Evolutionary conservation across 2,113 vertebrate species (phyloP), one percentile per base, ranked within the genome.

Genomic region (Charina bottae): DNA sequence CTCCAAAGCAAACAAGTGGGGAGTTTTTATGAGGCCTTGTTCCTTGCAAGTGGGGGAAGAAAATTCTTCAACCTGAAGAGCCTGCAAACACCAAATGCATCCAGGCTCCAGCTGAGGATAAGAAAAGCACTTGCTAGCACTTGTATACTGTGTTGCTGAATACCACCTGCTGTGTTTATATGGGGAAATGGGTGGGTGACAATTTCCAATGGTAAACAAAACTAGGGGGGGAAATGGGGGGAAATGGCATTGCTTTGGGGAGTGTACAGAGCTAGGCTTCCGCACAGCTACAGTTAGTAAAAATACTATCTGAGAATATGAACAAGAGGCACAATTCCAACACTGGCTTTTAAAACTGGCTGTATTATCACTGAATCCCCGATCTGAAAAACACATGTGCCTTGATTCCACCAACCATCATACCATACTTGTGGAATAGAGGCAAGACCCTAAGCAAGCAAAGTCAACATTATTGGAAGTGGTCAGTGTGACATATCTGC

Each of bases 191-290:
- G 86, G 93, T 97, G 95, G 96, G 96, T 95, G 95, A 94, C 93
- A 95, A 94, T 96, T 96, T 96, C 46, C 85, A 93, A 83, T 93
- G 94, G 94, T 95, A 97, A 97, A 95, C 94, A 96, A 95, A 96
- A 89, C 78, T 72, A 95, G 58, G 85, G 89, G 91, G 93, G 85
- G 17, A 68, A 15, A 33, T 0, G 13, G 94, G 87, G 91, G 86
- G 56, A 55, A 92, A 89, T 15, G 86, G 83, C 84, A 91, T 78
- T 60, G 92, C 58, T 92, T 94, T 56, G 53, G 87, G 92, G 93
- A 21, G 93, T 93, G 90, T 91, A 91, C 64, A 89, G 26, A 62
- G 85, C 92, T 90, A 83, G 26, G 54, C 93, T 85, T 85, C 84
- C 84, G 85, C 86, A 88, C 94, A 94, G 94, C 28, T 0, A 0